Conservation (phyloP, 2,113 vertebrate species). For the Embiotoca jacksoni region DNA sequence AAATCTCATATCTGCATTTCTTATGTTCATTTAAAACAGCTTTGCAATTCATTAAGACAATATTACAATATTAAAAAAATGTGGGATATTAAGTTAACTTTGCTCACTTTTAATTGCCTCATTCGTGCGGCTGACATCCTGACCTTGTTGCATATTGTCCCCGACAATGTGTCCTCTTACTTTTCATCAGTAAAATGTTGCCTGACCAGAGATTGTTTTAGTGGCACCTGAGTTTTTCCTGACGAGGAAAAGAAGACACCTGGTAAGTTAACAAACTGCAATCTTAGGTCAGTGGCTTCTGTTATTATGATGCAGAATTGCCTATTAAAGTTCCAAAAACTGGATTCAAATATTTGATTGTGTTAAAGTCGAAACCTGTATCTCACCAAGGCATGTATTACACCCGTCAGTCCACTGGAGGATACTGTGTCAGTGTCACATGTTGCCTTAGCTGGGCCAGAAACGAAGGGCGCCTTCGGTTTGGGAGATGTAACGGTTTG, state of each 20-base stretch:
- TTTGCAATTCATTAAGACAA: too few species aligned
- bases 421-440: too few species aligned
- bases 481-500: too few species aligned
- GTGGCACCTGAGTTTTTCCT: neutral
- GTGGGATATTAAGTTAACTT: neutral
- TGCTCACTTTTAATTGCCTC: slow-evolving; percentile 20
- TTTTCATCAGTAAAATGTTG: neutral
- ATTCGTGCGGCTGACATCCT: slow-evolving; percentile 4
- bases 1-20: too few species aligned
- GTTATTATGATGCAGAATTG: slow-evolving; percentile 24
- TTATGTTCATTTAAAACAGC: too few species aligned
- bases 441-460: too few species aligned
- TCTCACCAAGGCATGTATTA: too few species aligned
- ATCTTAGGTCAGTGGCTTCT: neutral
- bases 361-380: neutral
- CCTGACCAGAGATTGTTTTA: neutral
- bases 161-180: neutral
- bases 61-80: neutral
- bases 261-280: slow-evolving; percentile 11
- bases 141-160: too few species aligned
- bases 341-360: slow-evolving; percentile 4
- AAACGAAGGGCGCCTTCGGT: too few species aligned
- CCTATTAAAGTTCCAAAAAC: slow-evolving; percentile 20
- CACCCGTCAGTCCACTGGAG: too few species aligned
- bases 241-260: neutral